Base-by-base conservation (phyloP, 2,113 vertebrate genomes). In the Phyllopteryx taeniolatus region DNA sequence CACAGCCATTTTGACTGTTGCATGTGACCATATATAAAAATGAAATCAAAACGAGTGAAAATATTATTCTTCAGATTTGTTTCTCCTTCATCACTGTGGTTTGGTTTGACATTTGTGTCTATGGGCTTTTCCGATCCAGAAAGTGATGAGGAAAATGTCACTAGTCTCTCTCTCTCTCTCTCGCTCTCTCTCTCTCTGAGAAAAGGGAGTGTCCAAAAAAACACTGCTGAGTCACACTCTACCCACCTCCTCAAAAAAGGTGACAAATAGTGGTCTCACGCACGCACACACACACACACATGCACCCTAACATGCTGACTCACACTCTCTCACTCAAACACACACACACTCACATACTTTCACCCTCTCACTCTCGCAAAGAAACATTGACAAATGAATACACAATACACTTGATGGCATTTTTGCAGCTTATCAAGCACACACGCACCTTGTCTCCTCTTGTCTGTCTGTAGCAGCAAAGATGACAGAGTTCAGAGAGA, bases 161-260 rank as follows among this genome's bases (percentile, higher is more conserved):
- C 74, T 13, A 54, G 78, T 81, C 57, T 72, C 71, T 74, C 59
- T 73, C 33, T 7, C 22, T 75, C 60, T 54, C 20, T 8, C 7
- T 81, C 57, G 70, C 71, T 74, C 62, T 73, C 39, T 9, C 22
- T 74, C 60, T 54, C 20, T 20, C 20, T 20, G 0, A n/a, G 53
- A n/a, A 54, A 54, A 54, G 51, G 51, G 51, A 53, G 20, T 22
- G 53, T 54, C 20, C 53, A n/a, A n/a, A n/a, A n/a, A 75, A 85
- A 78, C 73, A 57, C 73, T 76, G 83, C 80, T 84, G 85, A 87
- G 79, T 88, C 89, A 88, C 74, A 10, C 76, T 60, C 65, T 63
- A 72, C 82, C 85, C 75, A 68, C 82, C 85, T 81, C 77, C 76
- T 83, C 78, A 78, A 78, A 75, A 77, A 19, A 69, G 80, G 19